phyloP scores from a whole-genome alignment of 64 coral and sea anemone species.

The Porites lutea region DNA sequence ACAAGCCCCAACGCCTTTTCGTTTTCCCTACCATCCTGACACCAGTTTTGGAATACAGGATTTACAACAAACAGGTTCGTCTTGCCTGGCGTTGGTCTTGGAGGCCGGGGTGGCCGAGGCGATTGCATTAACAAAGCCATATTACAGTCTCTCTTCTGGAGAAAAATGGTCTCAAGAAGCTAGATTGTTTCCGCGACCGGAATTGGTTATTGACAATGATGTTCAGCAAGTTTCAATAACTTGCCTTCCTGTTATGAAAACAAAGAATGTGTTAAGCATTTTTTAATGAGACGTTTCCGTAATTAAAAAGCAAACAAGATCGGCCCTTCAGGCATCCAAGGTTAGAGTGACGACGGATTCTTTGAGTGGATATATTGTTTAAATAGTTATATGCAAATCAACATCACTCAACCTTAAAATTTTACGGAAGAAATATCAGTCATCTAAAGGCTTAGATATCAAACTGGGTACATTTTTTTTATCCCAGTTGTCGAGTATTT shows the following conservation, averaged over 20 bases:
- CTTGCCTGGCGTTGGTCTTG: background rate
- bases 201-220: too few species aligned
- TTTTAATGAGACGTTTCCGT: background rate
- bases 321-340: background rate
- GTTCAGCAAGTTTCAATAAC: background rate
- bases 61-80: constrained; percentile 7
- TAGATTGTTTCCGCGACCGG: background rate
- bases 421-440: too few species aligned
- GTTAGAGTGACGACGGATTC: background rate
- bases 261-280: background rate
- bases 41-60: constrained; percentile 46
- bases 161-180: background rate
- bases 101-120: background rate
- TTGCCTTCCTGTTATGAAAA: background rate
- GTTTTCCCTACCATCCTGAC: constrained; percentile 10
- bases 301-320: background rate
- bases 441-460: too few species aligned
- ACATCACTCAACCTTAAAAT: too few species aligned
- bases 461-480: too few species aligned
- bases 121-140: background rate
- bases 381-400: background rate
- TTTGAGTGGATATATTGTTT: background rate
- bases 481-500: too few species aligned
- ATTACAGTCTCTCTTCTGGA: background rate
- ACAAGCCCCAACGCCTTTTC: background rate